Conservation (phyloP, 1,140 invertebrate species). For the Archegozetes longisetosus region DNA sequence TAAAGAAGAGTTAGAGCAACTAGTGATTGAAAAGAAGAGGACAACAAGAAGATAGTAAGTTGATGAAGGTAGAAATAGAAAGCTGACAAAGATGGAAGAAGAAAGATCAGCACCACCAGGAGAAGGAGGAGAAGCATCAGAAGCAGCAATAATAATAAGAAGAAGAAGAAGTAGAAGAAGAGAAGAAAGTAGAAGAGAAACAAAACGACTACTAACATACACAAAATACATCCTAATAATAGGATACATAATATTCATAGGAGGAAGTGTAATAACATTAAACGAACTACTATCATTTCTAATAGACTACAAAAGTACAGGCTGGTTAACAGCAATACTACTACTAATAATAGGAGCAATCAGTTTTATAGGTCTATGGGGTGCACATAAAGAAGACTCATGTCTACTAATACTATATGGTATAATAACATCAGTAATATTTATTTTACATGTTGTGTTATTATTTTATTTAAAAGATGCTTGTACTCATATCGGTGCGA, state of each 20-base stretch:
- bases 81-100: too few relatives aligned
- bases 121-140: too few relatives aligned
- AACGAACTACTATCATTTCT: constrained; percentile 10
- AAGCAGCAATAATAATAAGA: too few relatives aligned
- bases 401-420: constrained; percentile 9
- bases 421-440: constrained; percentile 3
- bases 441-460: constrained; percentile 6
- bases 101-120: too few relatives aligned
- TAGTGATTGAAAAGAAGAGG: too few relatives aligned
- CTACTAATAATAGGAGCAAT: not conserved
- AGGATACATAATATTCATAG: constrained; percentile 6
- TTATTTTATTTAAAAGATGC: constrained; percentile 6
- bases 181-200: not conserved
- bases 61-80: too few relatives aligned
- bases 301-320: not conserved
- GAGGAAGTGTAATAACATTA: constrained; percentile 1
- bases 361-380: constrained; percentile 1
- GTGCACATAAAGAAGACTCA: constrained; percentile 6
- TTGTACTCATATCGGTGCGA: not conserved
- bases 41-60: too few relatives aligned
- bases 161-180: too few relatives aligned
- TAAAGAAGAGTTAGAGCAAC: too few relatives aligned
- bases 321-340: constrained; percentile 1
- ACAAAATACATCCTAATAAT: not conserved
- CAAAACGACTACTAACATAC: constrained; percentile 2